Evolutionary conservation across 1,140 invertebrate species (phyloP).

Genomic region (Halyomorpha halys): DNA sequence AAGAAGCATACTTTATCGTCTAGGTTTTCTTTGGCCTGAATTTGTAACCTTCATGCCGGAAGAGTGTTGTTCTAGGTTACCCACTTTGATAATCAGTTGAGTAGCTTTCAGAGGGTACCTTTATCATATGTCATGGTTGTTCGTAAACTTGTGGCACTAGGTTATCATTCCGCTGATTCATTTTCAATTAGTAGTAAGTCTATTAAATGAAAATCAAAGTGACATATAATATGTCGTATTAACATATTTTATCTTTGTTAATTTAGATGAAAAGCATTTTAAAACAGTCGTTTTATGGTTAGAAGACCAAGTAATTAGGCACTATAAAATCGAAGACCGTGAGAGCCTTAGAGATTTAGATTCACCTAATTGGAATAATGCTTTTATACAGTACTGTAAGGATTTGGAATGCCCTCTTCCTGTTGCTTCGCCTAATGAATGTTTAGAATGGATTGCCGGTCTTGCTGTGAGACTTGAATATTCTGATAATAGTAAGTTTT

Average conservation of each 20-base stretch:
- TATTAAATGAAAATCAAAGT: neutral
- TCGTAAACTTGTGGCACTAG: slow-evolving; percentile 60
- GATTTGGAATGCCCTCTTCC: slow-evolving; percentile 55
- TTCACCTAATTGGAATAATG: slow-evolving; percentile 55
- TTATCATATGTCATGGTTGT: slow-evolving; percentile 46
- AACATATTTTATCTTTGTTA: slow-evolving; percentile 15
- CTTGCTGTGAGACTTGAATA: slow-evolving; percentile 74
- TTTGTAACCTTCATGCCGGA: too few species aligned
- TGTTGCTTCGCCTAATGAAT: slow-evolving; percentile 43
- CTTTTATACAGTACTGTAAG: slow-evolving; percentile 63
- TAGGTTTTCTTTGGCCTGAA: too few species aligned
- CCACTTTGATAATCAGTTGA: too few species aligned
- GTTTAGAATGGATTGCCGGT: slow-evolving; percentile 77
- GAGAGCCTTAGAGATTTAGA: slow-evolving; percentile 53
- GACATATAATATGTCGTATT: neutral
- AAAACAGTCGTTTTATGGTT: slow-evolving; percentile 76
- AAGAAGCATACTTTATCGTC: too few species aligned
- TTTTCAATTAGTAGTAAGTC: slow-evolving; percentile 53
- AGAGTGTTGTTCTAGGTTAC: too few species aligned
- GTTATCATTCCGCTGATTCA: slow-evolving; percentile 57
- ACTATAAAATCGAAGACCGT: slow-evolving; percentile 75
- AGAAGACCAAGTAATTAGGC: slow-evolving; percentile 87
- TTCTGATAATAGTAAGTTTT: slow-evolving; percentile 60
- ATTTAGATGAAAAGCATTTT: slow-evolving; percentile 64
- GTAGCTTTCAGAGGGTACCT: too few species aligned